These are phyloP conservation scores for Coenonympha arcania DNA, from an alignment of 2,888 invertebrate species.

Conservation along the genomic window DNA sequence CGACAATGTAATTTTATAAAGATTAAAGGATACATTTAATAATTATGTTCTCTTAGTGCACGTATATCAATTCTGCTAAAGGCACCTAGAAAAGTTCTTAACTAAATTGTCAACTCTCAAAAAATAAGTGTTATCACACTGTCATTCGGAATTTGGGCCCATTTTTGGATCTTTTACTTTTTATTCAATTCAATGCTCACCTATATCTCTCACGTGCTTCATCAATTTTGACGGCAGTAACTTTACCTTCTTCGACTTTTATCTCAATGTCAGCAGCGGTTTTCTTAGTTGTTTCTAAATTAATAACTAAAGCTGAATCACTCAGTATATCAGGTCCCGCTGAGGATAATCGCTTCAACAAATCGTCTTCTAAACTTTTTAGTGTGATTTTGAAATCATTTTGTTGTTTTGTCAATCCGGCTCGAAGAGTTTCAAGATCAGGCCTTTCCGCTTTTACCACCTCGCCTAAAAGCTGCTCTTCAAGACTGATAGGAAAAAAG, in stretches of 20 bases:
- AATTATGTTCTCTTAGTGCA: too few species aligned
- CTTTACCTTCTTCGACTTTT: slow-evolving; percentile 89
- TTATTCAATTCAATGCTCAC: too few species aligned
- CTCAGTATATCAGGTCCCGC: slow-evolving; percentile 94
- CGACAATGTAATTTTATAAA: too few species aligned
- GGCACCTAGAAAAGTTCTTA: too few species aligned
- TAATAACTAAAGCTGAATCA: slow-evolving; percentile 91
- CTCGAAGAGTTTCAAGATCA: slow-evolving; percentile 87
- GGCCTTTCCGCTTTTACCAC: slow-evolving; percentile 95
- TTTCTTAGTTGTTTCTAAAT: slow-evolving; percentile 93
- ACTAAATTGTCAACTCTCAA: too few species aligned
- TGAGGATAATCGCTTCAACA: slow-evolving; percentile 87
- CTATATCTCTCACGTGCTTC: slow-evolving; percentile 91
- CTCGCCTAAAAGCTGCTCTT: slow-evolving; percentile 93
- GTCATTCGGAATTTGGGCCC: too few species aligned
- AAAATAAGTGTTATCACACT: too few species aligned
- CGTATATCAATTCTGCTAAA: too few species aligned
- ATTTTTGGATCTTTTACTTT: too few species aligned
- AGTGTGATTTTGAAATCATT: slow-evolving; percentile 95
- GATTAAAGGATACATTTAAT: too few species aligned
- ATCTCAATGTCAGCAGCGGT: slow-evolving; percentile 92
- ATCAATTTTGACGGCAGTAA: slow-evolving; percentile 90
- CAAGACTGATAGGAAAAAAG: slow-evolving; percentile 80
- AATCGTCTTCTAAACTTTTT: slow-evolving; percentile 92
- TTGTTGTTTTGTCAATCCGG: slow-evolving; percentile 90